Evolutionary conservation across 2,113 vertebrate genomes (phyloP), one percentile per base, ranked within the genome.

Genomic region (Etheostoma spectabile): DNA sequence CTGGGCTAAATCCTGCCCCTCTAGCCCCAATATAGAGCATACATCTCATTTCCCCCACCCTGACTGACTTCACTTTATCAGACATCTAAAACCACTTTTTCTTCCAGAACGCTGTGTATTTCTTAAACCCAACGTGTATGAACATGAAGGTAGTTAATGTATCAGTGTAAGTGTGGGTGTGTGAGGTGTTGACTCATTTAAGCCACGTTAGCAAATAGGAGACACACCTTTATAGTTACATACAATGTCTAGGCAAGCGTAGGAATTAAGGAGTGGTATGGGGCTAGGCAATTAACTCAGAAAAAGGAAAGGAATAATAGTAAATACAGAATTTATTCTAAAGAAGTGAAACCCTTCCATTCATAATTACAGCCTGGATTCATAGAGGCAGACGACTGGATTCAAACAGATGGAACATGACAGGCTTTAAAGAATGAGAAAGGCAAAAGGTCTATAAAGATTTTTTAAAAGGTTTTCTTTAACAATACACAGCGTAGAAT

Each of bases 251-350:
- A 77, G 93, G 89, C 94, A 94, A 88, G 94, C 84, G 69, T 33
- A 92, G 93, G 93, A 94, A 95, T 95, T 83, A 93, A 79, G 94
- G 93, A 87, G 94, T 78, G 92, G 90, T 76, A 66, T 73, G 57
- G 11, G 64, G 82, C 64, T 12, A 74, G 63, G 55, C 24, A 81
- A 88, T 86, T 73, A 82, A 71, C 86, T 74, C 5, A 71, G 33
- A 63, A 45, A 83, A 52, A 69, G 56, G 19, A 63, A 83, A 74
- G 46, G 61, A 74, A 56, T 65, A 53, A 59, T 8, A 56, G 14
- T 3, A 5, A 72, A 67, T 49, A 33, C 14, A 27, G 38, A 73
- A 71, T 12, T 27, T 49, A 30, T n/a, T 45, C 33, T 45, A 4
- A 69, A 48, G 11, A 35, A 66, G 16, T 21, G 6, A 53, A 18